Evolutionary conservation across 2,113 vertebrate species (phyloP), one percentile per base, ranked within the genome.

Genomic region (Myxocyprinus asiaticus): DNA sequence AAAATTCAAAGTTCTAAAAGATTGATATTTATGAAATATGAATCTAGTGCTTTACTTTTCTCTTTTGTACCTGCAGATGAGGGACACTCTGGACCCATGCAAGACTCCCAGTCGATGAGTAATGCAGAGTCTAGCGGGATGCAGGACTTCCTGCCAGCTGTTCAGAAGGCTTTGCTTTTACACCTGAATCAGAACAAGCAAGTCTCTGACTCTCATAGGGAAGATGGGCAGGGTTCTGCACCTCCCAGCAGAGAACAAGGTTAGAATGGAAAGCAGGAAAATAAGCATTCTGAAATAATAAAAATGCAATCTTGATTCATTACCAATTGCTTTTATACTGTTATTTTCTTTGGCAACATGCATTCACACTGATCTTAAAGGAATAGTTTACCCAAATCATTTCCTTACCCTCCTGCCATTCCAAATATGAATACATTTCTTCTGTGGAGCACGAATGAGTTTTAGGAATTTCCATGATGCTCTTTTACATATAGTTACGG

Each of bases 131-230:
- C 94, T 53, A 67, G 43, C 5, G 59, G 78, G 12, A 88, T 95
- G 4, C 93, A 95, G 0, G 94, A 95, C 42, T 95, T 98, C 78
- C 94, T 96, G 61, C 94, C 96, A 0, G 96, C 95, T 7, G 95
- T 98, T 70, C 96, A 98, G 88, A 96, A 97, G 84, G 96, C 95
- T 76, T 94, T 98, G 59, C 94, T 97, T 62, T 85, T 92, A 11
- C 94, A 95, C 79, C 92, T 98, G 66, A 95, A 94, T 78, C 96
- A 97, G 85, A 95, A 95, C 81, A 94, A 85, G 76, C 94, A 95
- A 11, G 94, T 94, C 15, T 94, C 88, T 0, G 94, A 90, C 88
- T 89, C 82, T 15, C 91, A 78, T 17, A 80, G 80, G 61, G 77
- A 85, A 15, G 89, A 33, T 3, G 22, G 22, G 22, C 22, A 33